phyloP scores from a whole-genome alignment of 1,140 invertebrate genomes.

The Galendromus occidentalis region DNA sequence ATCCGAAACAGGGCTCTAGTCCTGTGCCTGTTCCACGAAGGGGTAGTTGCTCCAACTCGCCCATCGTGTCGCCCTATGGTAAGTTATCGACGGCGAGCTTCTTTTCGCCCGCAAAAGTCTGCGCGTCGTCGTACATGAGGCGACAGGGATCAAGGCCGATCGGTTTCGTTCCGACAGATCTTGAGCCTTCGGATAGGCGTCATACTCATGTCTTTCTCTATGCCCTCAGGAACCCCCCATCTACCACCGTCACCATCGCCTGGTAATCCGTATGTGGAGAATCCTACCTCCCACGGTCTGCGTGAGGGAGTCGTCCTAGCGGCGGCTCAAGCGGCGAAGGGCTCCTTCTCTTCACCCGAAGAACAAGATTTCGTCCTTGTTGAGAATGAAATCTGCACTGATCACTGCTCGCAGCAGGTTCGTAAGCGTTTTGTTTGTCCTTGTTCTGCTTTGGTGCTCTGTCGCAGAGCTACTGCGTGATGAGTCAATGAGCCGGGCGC shows the following conservation, averaged over 20 bases:
- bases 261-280: background rate
- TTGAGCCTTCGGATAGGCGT: no score
- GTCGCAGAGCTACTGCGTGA: no score
- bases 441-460: no score
- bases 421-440: no score
- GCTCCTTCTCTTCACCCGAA: background rate
- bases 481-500: no score
- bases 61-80: slow-evolving; percentile 1
- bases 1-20: background rate
- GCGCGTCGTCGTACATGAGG: no score
- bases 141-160: no score
- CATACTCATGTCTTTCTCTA: no score
- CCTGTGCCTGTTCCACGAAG: background rate
- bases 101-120: no score
- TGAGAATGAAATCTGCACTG: background rate
- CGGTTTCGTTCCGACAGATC: no score
- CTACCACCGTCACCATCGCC: slow-evolving; percentile 1
- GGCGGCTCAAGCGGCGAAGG: background rate
- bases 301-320: background rate
- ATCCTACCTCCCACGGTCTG: background rate
- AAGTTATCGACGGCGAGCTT: background rate
- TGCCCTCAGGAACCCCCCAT: background rate
- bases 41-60: background rate
- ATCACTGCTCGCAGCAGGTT: background rate
- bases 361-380: slow-evolving; percentile 1